phyloP scores from a whole-genome alignment of 2,888 invertebrate genomes.

The Andrena praecox region DNA sequence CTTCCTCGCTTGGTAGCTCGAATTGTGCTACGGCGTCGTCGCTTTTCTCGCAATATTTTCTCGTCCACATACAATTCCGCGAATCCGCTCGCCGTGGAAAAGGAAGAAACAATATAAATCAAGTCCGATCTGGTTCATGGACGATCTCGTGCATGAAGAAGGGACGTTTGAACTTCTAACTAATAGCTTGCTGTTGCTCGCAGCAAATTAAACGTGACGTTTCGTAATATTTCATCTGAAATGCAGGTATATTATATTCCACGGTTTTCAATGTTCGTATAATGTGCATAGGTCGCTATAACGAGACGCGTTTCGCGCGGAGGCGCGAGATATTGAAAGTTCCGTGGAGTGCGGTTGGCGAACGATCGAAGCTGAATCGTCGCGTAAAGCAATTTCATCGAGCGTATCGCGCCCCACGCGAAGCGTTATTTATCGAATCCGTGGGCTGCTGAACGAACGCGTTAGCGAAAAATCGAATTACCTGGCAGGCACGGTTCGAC shows the following conservation, averaged over 20 bases:
- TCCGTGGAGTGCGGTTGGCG: background rate
- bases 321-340: background rate
- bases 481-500: conserved; percentile 2
- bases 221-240: background rate
- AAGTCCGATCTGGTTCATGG: conserved; percentile 63
- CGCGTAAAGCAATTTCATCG: conserved; percentile 25
- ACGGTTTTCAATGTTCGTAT: background rate
- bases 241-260: too few species aligned
- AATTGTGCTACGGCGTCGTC: background rate
- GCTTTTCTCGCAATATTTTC: conserved; percentile 30
- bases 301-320: too few species aligned
- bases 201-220: background rate
- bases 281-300: too few species aligned
- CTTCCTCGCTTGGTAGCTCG: conserved; percentile 36
- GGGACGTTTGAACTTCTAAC: conserved; percentile 30
- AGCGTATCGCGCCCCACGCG: background rate
- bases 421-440: conserved; percentile 29
- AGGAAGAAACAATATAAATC: conserved; percentile 59
- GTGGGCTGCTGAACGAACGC: background rate
- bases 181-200: conserved; percentile 2
- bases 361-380: background rate
- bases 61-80: conserved; percentile 44
- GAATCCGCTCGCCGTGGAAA: conserved; percentile 18
- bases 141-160: conserved; percentile 48
- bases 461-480: conserved; percentile 13